Base-by-base conservation (phyloP, 1,140 invertebrate species). In the Riptortus pedestris region DNA sequence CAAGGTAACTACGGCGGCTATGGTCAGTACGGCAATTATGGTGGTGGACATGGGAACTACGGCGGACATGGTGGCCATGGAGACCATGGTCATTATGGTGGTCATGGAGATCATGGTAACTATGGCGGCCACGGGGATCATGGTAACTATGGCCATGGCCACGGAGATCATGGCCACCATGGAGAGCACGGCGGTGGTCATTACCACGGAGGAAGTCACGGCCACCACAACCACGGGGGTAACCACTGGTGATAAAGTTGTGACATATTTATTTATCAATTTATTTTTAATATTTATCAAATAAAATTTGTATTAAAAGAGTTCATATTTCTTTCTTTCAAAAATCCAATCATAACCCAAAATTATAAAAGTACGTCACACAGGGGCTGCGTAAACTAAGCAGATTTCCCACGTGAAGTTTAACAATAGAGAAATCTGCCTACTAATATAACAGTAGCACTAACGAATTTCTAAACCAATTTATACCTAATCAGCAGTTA, bases 1-100 rank as follows among this genome's bases (percentile, higher is more conserved):
- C 7, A 58, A 64, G 63, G 57, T 29, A 45, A 33, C 4, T 31
- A 31, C 7, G 63, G 43, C 22, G 22, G 47, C 12, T 16, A 29
- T 7, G 57, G 31, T 3, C 5, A 57, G 1, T 20, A 29, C 3
- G 28, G 57, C 1, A 18, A 29, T 16, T 26, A 22, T 20, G 57
- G 31, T 29, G 26, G 28, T 7, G 28, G 28, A 28, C 22, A 28
- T 9, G 52, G 52, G 26, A 24, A 24, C 4, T 24, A 28, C 12
- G 52, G 52, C 5, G 52, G 52, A 22, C 2, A n/a, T 7, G 4
- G 24, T 4, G 45, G 45, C 11, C 18, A 20, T 7, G 51, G 51
- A 55, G 4, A 12, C 11, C 1, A 24, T 2, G 24, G 24, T 24
- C 9, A 2, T 12, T 14, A 24, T 5, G 2, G 51, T 0, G 51